These are phyloP conservation scores for Chrysoperla carnea DNA, from an alignment of 1,140 invertebrate species.

Conservation along the genomic window DNA sequence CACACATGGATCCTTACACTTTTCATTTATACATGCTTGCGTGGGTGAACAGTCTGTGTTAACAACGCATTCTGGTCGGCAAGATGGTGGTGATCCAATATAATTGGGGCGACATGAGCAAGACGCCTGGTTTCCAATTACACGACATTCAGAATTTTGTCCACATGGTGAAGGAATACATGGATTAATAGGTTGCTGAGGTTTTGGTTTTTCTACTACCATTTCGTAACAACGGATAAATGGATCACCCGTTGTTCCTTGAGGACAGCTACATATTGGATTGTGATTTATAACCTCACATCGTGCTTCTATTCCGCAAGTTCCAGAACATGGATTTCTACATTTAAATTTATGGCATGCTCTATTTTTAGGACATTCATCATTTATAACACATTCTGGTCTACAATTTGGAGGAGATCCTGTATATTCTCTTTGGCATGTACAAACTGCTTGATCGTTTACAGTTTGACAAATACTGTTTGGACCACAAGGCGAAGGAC, in stretches of 20 bases:
- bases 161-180: conserved; percentile 54
- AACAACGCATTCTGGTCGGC: conserved; percentile 60
- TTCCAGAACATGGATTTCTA: conserved; percentile 43
- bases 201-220: conserved; percentile 17
- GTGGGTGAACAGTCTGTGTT: conserved; percentile 64
- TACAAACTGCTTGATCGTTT: conserved; percentile 39
- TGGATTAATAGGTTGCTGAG: conserved; percentile 20
- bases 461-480: conserved; percentile 45
- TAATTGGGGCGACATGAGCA: conserved; percentile 60
- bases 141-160: conserved; percentile 48
- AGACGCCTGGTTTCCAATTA: conserved; percentile 38
- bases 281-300: conserved; percentile 41
- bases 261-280: conserved; percentile 38
- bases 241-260: conserved; percentile 45
- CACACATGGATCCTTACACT: conserved; percentile 59
- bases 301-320: conserved; percentile 39
- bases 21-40: conserved; percentile 56
- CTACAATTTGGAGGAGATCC: conserved; percentile 33
- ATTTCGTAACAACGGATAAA: conserved; percentile 36
- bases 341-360: conserved; percentile 42
- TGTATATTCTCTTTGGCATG: conserved; percentile 31
- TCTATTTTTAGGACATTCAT: conserved; percentile 43
- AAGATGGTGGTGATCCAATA: conserved; percentile 59
- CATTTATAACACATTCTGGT: conserved; percentile 54
- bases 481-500: conserved; percentile 54